A percentile compares a stretch with the other conserved stretches of the same genome.
These are phyloP conservation scores for Morpho achilles DNA, from an alignment of 2,888 invertebrate genomes.

Conservation along the genomic window DNA sequence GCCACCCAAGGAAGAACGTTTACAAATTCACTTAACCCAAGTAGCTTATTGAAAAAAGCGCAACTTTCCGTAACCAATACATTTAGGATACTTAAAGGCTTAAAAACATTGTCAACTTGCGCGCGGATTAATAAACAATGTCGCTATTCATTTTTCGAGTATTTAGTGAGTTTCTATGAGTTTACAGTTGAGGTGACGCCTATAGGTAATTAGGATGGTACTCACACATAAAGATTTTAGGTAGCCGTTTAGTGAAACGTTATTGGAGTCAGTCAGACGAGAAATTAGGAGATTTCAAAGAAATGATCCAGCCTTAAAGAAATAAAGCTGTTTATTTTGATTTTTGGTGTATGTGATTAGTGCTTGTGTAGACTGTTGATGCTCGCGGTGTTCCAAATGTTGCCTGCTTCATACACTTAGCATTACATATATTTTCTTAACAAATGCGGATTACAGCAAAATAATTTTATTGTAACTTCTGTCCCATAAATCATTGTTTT, in stretches of 20 bases:
- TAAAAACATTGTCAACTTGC: constrained; percentile 28
- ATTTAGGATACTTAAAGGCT: constrained; percentile 19
- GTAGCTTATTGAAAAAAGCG: constrained; percentile 15
- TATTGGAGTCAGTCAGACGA: constrained; percentile 18
- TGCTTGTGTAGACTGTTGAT: no score
- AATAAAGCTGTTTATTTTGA: no score
- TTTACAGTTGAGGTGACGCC: constrained; percentile 41
- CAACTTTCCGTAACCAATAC: constrained; percentile 14
- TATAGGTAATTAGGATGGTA: constrained; percentile 41
- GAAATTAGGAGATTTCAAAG: constrained; percentile 17
- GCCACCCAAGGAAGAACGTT: constrained; percentile 7
- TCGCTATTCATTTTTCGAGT: constrained; percentile 29
- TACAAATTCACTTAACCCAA: constrained; percentile 11
- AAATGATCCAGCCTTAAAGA: constrained; percentile 3
- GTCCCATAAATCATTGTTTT: no score
- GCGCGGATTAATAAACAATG: constrained; percentile 33
- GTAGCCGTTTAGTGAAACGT: constrained; percentile 23
- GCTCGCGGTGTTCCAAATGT: no score
- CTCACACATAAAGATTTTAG: constrained; percentile 31
- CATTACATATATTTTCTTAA: no score
- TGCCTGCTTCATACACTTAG: no score
- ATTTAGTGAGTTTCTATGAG: constrained; percentile 36
- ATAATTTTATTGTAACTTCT: no score
- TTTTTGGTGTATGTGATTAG: neutral
- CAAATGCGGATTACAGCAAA: no score